A percentile compares a stretch with the other conserved stretches of the same genome.
phyloP scores from a whole-genome alignment of 2,888 invertebrate genomes.

The Athrips mouffetella region DNA sequence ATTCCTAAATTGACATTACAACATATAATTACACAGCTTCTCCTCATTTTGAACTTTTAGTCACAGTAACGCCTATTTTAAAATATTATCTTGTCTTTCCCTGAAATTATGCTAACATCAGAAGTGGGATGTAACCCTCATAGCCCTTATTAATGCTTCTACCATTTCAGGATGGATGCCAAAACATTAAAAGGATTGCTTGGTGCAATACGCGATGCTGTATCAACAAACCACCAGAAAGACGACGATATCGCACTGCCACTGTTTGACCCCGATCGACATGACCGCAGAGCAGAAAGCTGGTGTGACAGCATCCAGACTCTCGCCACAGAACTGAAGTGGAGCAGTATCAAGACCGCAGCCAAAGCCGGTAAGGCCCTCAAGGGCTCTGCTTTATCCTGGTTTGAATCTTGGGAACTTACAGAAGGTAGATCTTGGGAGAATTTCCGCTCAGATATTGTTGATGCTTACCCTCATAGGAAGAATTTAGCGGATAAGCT shows the following conservation, averaged over 20 bases:
- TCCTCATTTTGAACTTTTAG: too few relatives aligned
- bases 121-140: slow-evolving; percentile 2
- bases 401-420: slow-evolving; percentile 24
- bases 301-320: slow-evolving; percentile 26
- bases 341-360: slow-evolving; percentile 19
- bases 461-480: slow-evolving; percentile 18
- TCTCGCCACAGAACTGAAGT: slow-evolving; percentile 19
- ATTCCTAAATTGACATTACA: too few relatives aligned
- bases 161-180: background rate
- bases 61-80: too few relatives aligned
- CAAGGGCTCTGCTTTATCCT: slow-evolving; percentile 22
- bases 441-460: slow-evolving; percentile 4
- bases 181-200: background rate
- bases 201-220: slow-evolving; percentile 6
- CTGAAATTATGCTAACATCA: too few relatives aligned
- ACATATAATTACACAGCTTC: too few relatives aligned
- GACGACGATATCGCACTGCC: slow-evolving; percentile 10
- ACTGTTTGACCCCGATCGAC: background rate
- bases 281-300: slow-evolving; percentile 23
- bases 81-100: too few relatives aligned
- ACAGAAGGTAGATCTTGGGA: slow-evolving; percentile 23
- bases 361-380: slow-evolving; percentile 23
- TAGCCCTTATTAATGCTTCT: background rate
- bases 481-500: slow-evolving; percentile 18
- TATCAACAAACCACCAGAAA: background rate